Evolutionary conservation across 1,140 invertebrate genomes (phyloP).

Genomic region (Papilio polyxenes): DNA sequence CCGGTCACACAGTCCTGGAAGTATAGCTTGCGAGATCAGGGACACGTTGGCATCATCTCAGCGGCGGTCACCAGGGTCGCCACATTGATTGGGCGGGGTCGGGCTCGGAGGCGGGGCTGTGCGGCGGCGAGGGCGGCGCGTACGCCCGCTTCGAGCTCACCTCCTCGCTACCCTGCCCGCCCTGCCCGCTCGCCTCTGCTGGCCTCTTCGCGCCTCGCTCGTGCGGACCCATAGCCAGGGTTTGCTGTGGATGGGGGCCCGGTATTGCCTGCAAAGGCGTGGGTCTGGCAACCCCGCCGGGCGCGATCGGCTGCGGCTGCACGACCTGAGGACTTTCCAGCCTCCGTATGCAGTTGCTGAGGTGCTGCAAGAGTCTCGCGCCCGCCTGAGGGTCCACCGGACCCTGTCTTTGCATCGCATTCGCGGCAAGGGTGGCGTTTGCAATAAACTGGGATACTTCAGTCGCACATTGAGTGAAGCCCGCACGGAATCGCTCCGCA

Average conservation of each 20-base stretch:
- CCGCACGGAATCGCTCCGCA: constrained; percentile 88
- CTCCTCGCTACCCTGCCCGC: constrained; percentile 62
- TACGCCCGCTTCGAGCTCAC: constrained; percentile 68
- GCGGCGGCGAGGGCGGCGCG: constrained; percentile 81
- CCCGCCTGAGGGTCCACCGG: constrained; percentile 90
- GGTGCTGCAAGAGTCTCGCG: constrained; percentile 91
- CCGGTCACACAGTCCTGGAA: constrained; percentile 53
- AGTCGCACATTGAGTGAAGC: constrained; percentile 95
- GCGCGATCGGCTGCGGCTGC: constrained; percentile 65
- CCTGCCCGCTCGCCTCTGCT: constrained; percentile 58
- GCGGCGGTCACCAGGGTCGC: constrained; percentile 78
- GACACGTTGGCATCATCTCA: constrained; percentile 42
- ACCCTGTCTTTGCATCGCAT: constrained; percentile 83
- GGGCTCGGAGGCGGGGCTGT: constrained; percentile 80
- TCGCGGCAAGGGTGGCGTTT: constrained; percentile 86
- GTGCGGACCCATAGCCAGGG: constrained; percentile 60
- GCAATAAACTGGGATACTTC: constrained; percentile 90
- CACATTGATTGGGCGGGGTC: constrained; percentile 80
- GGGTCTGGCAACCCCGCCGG: constrained; percentile 64
- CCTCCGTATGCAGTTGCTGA: constrained; percentile 88
- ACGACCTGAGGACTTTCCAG: constrained; percentile 67
- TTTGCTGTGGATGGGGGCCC: constrained; percentile 81
- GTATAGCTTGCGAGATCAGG: constrained; percentile 55
- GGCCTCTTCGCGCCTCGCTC: constrained; percentile 69
- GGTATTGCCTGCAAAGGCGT: constrained; percentile 81